A percentile compares a stretch with the other conserved stretches of the same genome.
Evolutionary conservation across 2,888 invertebrate species (phyloP).

Genomic region (Cryptocheilus praepositus): DNA sequence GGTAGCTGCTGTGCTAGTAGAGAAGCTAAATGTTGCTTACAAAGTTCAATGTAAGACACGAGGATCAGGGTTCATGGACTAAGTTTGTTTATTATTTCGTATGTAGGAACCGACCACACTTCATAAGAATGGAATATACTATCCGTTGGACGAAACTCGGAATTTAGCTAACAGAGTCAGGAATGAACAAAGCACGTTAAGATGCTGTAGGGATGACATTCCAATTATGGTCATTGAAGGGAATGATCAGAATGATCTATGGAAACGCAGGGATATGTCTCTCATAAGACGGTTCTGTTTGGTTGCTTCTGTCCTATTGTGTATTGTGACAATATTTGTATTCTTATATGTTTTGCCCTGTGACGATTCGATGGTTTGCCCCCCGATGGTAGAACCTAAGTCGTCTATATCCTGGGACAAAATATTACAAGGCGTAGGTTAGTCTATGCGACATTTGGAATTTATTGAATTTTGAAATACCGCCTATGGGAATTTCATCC

Average conservation of each 20-base stretch:
- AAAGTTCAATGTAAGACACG: not conserved
- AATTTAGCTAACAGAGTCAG: conserved; percentile 59
- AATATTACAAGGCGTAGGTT: conserved; percentile 72
- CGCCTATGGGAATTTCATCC: not conserved
- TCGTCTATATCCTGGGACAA: conserved; percentile 72
- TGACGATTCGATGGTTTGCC: conserved; percentile 82
- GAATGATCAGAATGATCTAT: conserved; percentile 64
- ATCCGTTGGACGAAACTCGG: conserved; percentile 66
- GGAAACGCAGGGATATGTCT: conserved; percentile 78
- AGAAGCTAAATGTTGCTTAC: conserved; percentile 23
- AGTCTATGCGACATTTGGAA: conserved; percentile 33
- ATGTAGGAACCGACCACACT: conserved; percentile 54
- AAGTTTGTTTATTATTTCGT: conserved; percentile 6
- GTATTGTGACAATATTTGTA: conserved; percentile 82
- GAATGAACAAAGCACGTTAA: conserved; percentile 63
- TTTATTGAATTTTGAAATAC: not conserved
- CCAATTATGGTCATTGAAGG: conserved; percentile 70
- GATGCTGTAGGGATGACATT: conserved; percentile 67
- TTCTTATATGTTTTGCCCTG: conserved; percentile 88
- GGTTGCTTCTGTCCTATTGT: conserved; percentile 82
- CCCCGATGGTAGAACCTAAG: conserved; percentile 63
- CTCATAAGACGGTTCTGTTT: conserved; percentile 82
- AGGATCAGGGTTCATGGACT: not conserved
- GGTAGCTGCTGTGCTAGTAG: not conserved
- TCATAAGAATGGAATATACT: conserved; percentile 65